A percentile compares a stretch with the other conserved stretches of the same genome.
phyloP scores from a whole-genome alignment of 2,113 vertebrate genomes.

The Grammomys dolichurus region DNA sequence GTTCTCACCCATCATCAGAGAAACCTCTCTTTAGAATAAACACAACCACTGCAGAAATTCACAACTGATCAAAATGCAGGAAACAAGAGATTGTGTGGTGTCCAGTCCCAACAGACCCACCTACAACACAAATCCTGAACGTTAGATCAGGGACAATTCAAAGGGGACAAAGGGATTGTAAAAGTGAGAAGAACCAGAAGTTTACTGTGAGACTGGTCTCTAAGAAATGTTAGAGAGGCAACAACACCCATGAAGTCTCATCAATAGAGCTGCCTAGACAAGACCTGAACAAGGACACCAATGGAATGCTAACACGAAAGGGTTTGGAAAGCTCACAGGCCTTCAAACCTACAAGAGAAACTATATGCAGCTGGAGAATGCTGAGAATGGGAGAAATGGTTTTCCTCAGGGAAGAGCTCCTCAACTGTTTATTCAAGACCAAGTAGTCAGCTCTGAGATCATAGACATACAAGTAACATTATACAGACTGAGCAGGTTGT shows the following conservation, averaged over 20 bases:
- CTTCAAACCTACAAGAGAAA: not conserved
- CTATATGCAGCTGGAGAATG: not conserved
- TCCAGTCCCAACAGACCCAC: not conserved
- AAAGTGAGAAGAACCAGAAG: not conserved
- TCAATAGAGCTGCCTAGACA: not conserved
- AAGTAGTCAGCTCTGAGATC: not conserved
- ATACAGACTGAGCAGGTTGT: not conserved
- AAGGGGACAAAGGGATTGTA: not conserved
- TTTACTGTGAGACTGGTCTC: not conserved
- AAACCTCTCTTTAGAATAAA: not conserved
- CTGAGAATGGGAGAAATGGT: not conserved
- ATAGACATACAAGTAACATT: not conserved
- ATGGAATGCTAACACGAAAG: not conserved
- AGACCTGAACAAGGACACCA: not conserved
- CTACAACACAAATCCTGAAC: not conserved
- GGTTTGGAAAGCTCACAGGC: not conserved
- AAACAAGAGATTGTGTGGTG: not conserved
- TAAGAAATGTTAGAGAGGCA: not conserved
- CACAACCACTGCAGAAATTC: not conserved
- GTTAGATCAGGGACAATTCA: not conserved
- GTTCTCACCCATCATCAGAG: not conserved
- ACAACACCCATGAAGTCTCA: not conserved
- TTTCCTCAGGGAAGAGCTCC: not conserved
- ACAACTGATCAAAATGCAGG: not conserved
- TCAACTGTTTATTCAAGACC: not conserved